These are phyloP conservation scores for Ariopsis seemanni DNA, from an alignment of 2,113 vertebrate species.

Conservation along the genomic window DNA sequence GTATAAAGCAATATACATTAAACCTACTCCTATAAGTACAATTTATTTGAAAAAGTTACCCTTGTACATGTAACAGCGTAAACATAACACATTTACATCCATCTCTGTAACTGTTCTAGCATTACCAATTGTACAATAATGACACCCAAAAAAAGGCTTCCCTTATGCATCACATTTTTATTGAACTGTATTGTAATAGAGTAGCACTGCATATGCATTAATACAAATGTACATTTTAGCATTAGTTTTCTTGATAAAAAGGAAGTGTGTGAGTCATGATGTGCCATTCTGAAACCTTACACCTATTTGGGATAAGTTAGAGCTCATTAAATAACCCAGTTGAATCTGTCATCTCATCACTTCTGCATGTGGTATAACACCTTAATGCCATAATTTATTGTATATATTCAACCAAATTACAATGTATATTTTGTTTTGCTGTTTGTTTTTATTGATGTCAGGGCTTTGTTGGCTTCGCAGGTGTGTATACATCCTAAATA, in stretches of 20 bases:
- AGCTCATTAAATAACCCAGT: background rate
- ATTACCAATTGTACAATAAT: background rate
- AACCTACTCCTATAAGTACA: too few relatives aligned
- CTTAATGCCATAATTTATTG: background rate
- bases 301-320: too few relatives aligned
- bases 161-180: background rate
- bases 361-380: background rate
- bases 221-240: background rate
- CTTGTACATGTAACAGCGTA: too few relatives aligned
- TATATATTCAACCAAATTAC: background rate
- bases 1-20: too few relatives aligned
- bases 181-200: background rate
- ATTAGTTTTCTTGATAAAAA: background rate
- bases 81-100: too few relatives aligned
- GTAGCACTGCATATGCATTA: background rate
- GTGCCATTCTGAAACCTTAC: background rate
- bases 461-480: slow-evolving; percentile 29
- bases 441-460: background rate
- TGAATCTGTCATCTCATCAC: background rate
- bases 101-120: background rate
- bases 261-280: background rate
- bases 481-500: background rate
- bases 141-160: background rate
- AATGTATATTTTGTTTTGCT: background rate
- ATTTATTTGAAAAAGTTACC: too few relatives aligned